Evolutionary conservation across 2,797 vertebrate species (phyloP).

Genomic region (Odontamblyopus rebecca): DNA sequence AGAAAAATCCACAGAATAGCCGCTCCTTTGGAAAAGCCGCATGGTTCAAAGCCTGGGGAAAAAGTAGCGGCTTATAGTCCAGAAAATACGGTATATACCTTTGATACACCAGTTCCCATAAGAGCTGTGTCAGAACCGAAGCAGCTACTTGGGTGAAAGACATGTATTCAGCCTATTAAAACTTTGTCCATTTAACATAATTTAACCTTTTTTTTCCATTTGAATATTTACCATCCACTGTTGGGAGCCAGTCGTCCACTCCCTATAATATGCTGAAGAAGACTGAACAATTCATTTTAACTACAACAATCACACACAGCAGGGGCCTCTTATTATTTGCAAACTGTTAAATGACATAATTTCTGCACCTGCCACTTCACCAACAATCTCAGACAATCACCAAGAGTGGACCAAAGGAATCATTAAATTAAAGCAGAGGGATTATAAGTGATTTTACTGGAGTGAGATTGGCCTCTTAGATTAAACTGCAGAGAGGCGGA

Average conservation of each 20-base stretch:
- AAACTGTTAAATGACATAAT: conserved; percentile 44
- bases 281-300: background rate
- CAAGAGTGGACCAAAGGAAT: conserved; percentile 50
- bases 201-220: no score
- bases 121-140: no score
- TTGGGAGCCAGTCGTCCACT: background rate
- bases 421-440: conserved; percentile 52
- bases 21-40: no score
- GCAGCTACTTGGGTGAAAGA: no score
- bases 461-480: conserved; percentile 48
- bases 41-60: no score
- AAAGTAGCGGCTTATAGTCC: no score
- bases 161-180: no score
- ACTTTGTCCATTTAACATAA: no score
- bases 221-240: no score
- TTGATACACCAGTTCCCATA: no score
- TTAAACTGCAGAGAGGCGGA: conserved; percentile 43
- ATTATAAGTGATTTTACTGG: conserved; percentile 55
- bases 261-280: background rate
- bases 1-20: no score
- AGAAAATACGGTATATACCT: no score
- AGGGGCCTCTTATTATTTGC: conserved; percentile 29
- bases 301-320: conserved; percentile 3
- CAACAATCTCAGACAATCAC: conserved; percentile 54
- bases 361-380: conserved; percentile 57